Evolutionary conservation across 2,888 invertebrate species (phyloP).

Genomic region (Myopa testacea): DNA sequence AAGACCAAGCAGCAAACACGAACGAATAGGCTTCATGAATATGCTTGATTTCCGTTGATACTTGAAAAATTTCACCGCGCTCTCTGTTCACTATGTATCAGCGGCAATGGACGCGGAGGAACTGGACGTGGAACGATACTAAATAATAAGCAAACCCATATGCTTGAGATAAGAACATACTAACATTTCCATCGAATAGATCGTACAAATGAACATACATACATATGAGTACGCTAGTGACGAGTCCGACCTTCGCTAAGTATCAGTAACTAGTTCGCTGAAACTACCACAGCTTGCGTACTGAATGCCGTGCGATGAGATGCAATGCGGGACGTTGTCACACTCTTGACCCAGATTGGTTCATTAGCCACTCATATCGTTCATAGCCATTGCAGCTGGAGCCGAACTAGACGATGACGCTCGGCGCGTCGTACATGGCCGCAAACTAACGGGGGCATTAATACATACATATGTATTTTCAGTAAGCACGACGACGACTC

Average conservation of each 20-base stretch:
- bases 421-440: background rate
- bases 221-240: background rate
- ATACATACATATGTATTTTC: background rate
- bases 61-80: background rate
- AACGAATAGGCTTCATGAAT: conserved; percentile 9
- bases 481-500: background rate
- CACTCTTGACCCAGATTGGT: conserved; percentile 32
- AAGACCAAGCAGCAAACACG: background rate
- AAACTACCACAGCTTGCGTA: background rate
- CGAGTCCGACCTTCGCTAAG: background rate
- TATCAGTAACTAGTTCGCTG: background rate
- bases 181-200: background rate
- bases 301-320: background rate
- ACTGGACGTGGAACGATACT: conserved; percentile 12
- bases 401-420: background rate
- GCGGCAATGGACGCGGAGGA: background rate
- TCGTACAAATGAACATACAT: background rate
- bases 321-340: conserved; percentile 32
- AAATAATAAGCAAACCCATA: background rate
- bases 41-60: background rate
- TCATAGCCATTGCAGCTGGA: conserved; percentile 2
- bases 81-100: conserved; percentile 13
- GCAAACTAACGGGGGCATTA: background rate
- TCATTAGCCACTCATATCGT: background rate
- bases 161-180: conserved; percentile 3